Conservation (phyloP, 1,140 invertebrate species). For the Drosophila parabipectinata region DNA sequence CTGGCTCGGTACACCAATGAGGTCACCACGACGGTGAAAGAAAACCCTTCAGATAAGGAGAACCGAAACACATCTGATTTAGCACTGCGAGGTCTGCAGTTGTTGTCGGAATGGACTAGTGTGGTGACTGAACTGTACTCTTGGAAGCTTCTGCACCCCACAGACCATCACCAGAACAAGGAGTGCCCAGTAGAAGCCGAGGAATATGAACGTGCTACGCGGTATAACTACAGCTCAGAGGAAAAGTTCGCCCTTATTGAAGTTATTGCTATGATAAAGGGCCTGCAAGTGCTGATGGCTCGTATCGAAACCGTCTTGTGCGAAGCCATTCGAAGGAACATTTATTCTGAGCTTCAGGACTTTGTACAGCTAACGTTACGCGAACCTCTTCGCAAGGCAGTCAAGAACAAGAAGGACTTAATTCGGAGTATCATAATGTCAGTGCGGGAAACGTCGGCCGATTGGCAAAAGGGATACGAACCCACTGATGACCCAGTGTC, state of each 20-base stretch:
- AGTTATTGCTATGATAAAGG: conserved; percentile 99
- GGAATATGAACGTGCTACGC: conserved; percentile 98
- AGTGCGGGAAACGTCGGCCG: conserved; percentile 97
- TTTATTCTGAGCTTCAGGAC: conserved; percentile 98
- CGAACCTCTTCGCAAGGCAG: conserved; percentile 97
- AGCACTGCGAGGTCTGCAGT: conserved; percentile 95
- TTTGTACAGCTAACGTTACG: conserved; percentile 96
- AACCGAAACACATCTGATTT: conserved; percentile 97
- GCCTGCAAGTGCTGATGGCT: conserved; percentile 98
- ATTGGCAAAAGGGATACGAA: conserved; percentile 97
- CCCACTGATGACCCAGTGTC: conserved; percentile 96
- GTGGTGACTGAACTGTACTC: conserved; percentile 99
- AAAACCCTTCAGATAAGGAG: conserved; percentile 95
- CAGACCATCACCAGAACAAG: conserved; percentile 98
- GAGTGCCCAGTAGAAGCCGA: conserved; percentile 98
- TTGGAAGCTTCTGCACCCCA: conserved; percentile 99
- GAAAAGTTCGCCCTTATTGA: conserved; percentile 99
- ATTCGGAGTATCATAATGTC: conserved; percentile 97
- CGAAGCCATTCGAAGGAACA: conserved; percentile 96
- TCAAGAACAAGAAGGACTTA: conserved; percentile 99
- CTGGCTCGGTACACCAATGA: conserved; percentile 97
- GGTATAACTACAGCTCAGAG: conserved; percentile 98
- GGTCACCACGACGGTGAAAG: conserved; percentile 96
- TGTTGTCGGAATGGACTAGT: conserved; percentile 98
- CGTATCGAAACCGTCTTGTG: conserved; percentile 99